A percentile compares a stretch with the other conserved stretches of the same genome.
Conservation (phyloP, 1,140 invertebrate genomes). For the Drosophila sechellia region DNA sequence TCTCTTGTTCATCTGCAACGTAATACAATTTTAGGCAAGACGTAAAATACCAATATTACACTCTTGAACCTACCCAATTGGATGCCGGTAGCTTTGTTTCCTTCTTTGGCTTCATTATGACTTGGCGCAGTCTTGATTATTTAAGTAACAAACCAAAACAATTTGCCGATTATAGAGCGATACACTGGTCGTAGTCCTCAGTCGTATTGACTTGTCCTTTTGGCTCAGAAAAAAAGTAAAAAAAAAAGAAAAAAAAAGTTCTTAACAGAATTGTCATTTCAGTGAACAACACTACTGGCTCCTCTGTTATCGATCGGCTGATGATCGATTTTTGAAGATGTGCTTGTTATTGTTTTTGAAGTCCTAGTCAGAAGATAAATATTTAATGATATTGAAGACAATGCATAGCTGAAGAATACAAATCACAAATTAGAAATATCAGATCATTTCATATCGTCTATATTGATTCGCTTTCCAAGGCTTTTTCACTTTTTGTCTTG, state of each 20-base stretch:
- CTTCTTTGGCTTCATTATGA: background rate
- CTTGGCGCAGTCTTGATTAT: background rate
- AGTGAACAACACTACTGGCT: background rate
- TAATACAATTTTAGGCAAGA: background rate
- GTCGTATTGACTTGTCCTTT: background rate
- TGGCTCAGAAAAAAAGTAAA: no score
- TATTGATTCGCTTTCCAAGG: no score
- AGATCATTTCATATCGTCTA: no score
- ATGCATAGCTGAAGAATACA: no score
- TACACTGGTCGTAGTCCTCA: background rate
- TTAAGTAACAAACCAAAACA: background rate
- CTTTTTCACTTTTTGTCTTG: no score
- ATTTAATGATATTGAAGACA: no score
- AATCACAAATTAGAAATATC: no score
- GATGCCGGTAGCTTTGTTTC: rapidly evolving
- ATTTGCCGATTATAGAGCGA: background rate
- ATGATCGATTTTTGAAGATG: background rate
- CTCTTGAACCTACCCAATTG: constrained; percentile 1
- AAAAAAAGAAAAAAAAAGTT: no score
- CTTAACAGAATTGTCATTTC: no score
- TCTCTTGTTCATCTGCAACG: background rate
- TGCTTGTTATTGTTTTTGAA: no score
- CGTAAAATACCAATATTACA: no score
- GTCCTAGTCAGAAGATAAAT: no score
- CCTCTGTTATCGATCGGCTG: background rate